phyloP scores from a whole-genome alignment of 2,888 invertebrate genomes.

The Eumerus sabulonum region DNA sequence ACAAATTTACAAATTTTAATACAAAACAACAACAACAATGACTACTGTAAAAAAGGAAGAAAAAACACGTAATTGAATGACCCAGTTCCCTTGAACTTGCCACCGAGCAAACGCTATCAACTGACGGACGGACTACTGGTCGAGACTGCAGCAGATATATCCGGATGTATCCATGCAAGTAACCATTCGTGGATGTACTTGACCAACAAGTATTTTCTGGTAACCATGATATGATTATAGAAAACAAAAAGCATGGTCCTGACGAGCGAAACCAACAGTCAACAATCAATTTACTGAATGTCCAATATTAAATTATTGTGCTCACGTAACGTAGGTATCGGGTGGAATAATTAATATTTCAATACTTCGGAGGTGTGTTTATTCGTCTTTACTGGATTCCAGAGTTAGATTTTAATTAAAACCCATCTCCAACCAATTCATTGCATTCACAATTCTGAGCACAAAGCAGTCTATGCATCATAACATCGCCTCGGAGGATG shows the following conservation, averaged over 20 bases:
- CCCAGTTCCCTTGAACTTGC: slow-evolving; percentile 60
- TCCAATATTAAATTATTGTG: too few relatives aligned
- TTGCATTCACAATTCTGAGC: too few relatives aligned
- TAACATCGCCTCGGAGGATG: slow-evolving; percentile 10
- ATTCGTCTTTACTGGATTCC: slow-evolving; percentile 1
- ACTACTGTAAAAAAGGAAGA: too few relatives aligned
- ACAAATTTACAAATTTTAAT: slow-evolving; percentile 34
- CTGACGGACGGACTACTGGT: neutral
- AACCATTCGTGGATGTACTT: too few relatives aligned
- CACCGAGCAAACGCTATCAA: neutral
- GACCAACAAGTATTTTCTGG: too few relatives aligned
- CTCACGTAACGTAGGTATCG: neutral
- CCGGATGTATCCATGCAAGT: too few relatives aligned
- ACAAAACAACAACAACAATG: slow-evolving; percentile 1
- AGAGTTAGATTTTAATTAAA: slow-evolving; percentile 46
- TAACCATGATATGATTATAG: neutral
- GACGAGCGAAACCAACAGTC: slow-evolving; percentile 13
- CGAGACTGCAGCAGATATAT: too few relatives aligned
- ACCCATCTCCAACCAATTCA: slow-evolving; percentile 6
- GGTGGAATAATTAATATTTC: slow-evolving; percentile 19
- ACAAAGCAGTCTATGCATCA: too few relatives aligned
- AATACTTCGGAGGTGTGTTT: neutral
- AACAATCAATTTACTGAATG: neutral
- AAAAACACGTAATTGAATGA: slow-evolving; percentile 4
- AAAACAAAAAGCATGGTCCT: too few relatives aligned